phyloP scores from a whole-genome alignment of 2,888 invertebrate species.

The Seira sanloemensis region DNA sequence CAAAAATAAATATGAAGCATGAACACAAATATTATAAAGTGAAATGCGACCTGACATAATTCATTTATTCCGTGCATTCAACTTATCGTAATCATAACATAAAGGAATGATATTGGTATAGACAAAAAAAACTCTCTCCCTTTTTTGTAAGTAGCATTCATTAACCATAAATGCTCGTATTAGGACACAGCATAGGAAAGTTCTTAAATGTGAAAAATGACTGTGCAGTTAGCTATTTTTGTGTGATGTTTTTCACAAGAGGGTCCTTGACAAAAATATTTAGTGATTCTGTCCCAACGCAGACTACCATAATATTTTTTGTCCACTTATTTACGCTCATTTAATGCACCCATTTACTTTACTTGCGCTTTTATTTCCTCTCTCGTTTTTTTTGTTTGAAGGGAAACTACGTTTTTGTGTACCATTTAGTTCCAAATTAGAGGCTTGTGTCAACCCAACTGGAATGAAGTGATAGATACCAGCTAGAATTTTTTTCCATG shows the following conservation, averaged over 20 bases:
- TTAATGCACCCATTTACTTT: constrained; percentile 54
- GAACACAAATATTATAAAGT: constrained; percentile 3
- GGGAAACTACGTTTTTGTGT: constrained; percentile 35
- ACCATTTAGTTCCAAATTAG: constrained; percentile 59
- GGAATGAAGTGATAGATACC: constrained; percentile 55
- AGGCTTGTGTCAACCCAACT: constrained; percentile 51
- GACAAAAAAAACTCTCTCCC: not conserved
- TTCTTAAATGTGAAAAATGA: not conserved
- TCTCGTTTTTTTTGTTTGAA: constrained; percentile 35
- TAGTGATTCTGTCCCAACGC: constrained; percentile 54
- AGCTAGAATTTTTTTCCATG: no score
- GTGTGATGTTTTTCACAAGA: constrained; percentile 22
- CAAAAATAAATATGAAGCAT: constrained; percentile 40
- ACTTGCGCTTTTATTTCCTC: constrained; percentile 55
- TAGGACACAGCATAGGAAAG: not conserved
- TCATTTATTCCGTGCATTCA: constrained; percentile 32
- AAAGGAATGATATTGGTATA: not conserved
- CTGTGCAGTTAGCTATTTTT: constrained; percentile 6
- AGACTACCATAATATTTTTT: constrained; percentile 42
- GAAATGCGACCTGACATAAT: constrained; percentile 47
- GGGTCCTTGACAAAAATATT: constrained; percentile 58
- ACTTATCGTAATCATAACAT: constrained; percentile 21
- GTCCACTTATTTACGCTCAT: constrained; percentile 57
- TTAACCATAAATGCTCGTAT: constrained; percentile 20
- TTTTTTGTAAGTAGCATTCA: not conserved